A percentile compares a stretch with the other conserved stretches of the same genome.
These are phyloP conservation scores for Anguilla pacifica DNA, from an alignment of 2,797 vertebrate genomes.

Conservation along the genomic window DNA sequence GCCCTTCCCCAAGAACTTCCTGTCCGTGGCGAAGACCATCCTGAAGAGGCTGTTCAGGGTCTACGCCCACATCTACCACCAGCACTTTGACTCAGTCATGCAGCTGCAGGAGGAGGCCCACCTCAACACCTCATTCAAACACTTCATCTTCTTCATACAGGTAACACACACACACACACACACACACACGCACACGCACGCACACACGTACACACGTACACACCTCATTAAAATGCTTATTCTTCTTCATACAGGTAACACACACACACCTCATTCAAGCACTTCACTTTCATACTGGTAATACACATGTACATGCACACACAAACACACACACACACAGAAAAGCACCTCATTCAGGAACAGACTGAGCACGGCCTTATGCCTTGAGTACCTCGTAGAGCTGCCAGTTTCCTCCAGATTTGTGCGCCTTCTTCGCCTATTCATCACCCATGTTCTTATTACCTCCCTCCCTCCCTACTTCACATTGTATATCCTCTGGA, in stretches of 20 bases:
- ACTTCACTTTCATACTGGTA: background rate
- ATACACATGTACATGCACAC: background rate
- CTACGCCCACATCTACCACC: slow-evolving; percentile 79
- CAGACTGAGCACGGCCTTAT: no score
- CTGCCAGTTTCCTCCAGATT: no score
- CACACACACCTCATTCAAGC: background rate
- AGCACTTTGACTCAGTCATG: slow-evolving; percentile 79
- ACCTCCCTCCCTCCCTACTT: no score
- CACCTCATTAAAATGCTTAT: no score
- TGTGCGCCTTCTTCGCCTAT: no score
- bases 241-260: background rate
- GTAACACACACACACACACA: slow-evolving; percentile 48
- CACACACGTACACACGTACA: no score
- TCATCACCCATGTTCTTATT: no score
- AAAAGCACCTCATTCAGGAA: background rate
- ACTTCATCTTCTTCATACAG: slow-evolving; percentile 82
- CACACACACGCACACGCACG: no score
- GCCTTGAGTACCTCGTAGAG: no score
- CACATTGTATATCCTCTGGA: no score
- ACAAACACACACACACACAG: background rate
- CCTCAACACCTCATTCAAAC: slow-evolving; percentile 81
- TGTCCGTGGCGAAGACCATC: slow-evolving; percentile 79
- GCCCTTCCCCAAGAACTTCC: slow-evolving; percentile 78
- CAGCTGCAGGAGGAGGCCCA: slow-evolving; percentile 78
- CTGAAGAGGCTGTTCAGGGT: slow-evolving; percentile 76